Evolutionary conservation across 2,888 invertebrate genomes (phyloP).

Genomic region (Oxytorus armatus): DNA sequence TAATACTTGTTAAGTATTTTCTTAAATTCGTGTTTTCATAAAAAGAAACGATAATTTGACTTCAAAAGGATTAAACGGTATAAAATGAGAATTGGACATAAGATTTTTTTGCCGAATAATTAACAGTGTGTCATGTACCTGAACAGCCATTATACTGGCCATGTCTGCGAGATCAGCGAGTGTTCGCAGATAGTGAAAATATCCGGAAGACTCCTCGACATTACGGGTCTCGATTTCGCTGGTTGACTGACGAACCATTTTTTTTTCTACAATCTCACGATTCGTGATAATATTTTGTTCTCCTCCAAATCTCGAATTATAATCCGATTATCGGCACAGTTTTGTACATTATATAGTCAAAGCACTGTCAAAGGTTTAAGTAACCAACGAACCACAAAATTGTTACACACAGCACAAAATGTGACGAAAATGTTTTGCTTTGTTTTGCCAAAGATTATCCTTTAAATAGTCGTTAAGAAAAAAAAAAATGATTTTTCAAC

Average conservation of each 20-base stretch:
- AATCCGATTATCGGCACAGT: constrained; percentile 8
- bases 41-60: too few species aligned
- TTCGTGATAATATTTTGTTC: constrained; percentile 1
- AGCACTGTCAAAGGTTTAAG: too few species aligned
- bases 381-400: too few species aligned
- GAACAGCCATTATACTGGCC: constrained; percentile 79
- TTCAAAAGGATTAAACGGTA: too few species aligned
- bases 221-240: constrained; percentile 75
- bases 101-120: background rate
- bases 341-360: background rate
- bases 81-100: background rate
- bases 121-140: constrained; percentile 72
- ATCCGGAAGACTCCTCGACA: constrained; percentile 75
- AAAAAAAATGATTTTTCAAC: constrained; percentile 61
- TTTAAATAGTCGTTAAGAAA: constrained; percentile 19
- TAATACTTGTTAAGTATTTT: too few species aligned
- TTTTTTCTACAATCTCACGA: constrained; percentile 33
- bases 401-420: too few species aligned
- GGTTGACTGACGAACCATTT: constrained; percentile 76
- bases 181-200: constrained; percentile 76
- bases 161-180: constrained; percentile 79
- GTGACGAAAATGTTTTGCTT: background rate
- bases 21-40: too few species aligned
- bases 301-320: background rate
- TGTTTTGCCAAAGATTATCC: background rate